phyloP scores from a whole-genome alignment of 1,140 invertebrate species.

The Yoshiicerus persimilis region DNA sequence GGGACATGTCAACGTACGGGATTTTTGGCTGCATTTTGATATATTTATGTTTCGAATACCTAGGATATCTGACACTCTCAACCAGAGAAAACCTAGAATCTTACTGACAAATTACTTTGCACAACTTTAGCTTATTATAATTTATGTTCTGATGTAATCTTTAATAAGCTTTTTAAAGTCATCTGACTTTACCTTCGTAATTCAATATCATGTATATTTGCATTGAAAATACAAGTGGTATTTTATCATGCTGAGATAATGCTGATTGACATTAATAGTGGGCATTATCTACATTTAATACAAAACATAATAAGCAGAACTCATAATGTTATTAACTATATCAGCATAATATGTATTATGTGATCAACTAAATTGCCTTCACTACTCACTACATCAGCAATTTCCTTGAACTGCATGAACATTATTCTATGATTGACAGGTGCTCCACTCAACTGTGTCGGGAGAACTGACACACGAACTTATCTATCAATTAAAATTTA shows the following conservation, averaged over 20 bases:
- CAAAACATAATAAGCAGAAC: not conserved
- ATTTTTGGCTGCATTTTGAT: not conserved
- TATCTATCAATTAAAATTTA: not conserved
- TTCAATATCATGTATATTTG: not conserved
- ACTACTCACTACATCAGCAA: not conserved
- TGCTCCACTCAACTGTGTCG: not conserved
- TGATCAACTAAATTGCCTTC: not conserved
- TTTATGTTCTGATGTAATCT: not conserved
- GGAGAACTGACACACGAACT: not conserved
- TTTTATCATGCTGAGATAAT: not conserved
- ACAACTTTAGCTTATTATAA: not conserved
- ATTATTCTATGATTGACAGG: not conserved
- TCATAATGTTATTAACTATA: not conserved
- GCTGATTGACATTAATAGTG: not conserved
- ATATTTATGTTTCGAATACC: not conserved
- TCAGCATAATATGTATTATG: not conserved
- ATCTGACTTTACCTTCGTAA: not conserved
- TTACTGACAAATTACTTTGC: not conserved
- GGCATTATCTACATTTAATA: not conserved
- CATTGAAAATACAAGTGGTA: not conserved
- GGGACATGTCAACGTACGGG: conserved; percentile 22
- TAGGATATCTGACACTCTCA: not conserved
- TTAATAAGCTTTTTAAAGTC: not conserved
- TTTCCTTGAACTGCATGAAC: not conserved
- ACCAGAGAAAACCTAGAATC: not conserved